phyloP scores from a whole-genome alignment of 1,140 invertebrate genomes.

The Apocrypta bakeri region DNA sequence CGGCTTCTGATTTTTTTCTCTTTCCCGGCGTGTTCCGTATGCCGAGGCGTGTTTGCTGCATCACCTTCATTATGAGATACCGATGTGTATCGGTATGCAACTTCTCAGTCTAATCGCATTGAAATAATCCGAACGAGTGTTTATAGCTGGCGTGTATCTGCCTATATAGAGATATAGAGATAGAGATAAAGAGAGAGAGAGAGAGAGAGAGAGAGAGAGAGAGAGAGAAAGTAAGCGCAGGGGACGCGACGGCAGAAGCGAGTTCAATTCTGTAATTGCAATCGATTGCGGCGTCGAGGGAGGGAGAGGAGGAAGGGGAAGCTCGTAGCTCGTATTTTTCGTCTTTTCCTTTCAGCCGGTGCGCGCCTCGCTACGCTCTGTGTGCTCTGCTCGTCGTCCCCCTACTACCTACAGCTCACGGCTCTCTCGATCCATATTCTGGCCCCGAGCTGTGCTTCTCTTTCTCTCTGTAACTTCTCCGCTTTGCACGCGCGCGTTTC shows the following conservation, averaged over 20 bases:
- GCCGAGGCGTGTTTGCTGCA: not conserved
- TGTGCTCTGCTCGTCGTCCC: not conserved
- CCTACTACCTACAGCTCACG: not conserved
- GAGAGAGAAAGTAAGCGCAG: too few species aligned
- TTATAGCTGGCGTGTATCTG: not conserved
- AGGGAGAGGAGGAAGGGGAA: not conserved
- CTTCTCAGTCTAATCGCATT: not conserved
- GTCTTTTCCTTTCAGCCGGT: not conserved
- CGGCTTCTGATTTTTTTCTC: too few species aligned
- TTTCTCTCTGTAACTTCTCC: not conserved
- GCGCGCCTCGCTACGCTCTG: not conserved
- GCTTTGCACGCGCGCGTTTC: not conserved
- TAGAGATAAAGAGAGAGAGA: too few species aligned
- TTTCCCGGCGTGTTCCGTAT: not conserved
- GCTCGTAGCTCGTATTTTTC: slow-evolving; percentile 6
- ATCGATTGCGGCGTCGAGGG: slow-evolving; percentile 14
- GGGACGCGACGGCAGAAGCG: not conserved
- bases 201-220: not conserved
- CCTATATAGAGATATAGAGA: not conserved
- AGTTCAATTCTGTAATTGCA: slow-evolving; percentile 23
- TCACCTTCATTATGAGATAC: too few species aligned
- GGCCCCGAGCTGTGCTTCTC: not conserved
- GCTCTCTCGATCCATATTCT: slow-evolving; percentile 31
- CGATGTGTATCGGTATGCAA: too few species aligned
- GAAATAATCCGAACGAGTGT: not conserved